Evolutionary conservation across 2,888 invertebrate genomes (phyloP).

Genomic region (Sarcophaga subvicina): DNA sequence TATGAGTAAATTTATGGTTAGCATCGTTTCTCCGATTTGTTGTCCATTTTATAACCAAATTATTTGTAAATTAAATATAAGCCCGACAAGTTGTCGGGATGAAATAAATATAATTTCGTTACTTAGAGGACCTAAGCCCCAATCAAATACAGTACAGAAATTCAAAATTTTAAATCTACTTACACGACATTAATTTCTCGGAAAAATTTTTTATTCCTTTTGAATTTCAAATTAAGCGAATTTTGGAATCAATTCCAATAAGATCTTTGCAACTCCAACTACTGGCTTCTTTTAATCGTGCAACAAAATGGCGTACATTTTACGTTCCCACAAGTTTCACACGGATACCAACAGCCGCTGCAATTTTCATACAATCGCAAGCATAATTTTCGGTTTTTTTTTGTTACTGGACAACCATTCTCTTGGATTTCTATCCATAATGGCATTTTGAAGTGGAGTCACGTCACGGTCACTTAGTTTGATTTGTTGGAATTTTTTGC

Average conservation of each 20-base stretch:
- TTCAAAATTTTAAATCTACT: too few relatives aligned
- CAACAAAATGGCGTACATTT: constrained; percentile 69
- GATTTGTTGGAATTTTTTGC: constrained; percentile 21
- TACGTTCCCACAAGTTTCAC: constrained; percentile 63
- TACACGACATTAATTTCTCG: too few relatives aligned
- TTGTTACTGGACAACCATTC: constrained; percentile 29
- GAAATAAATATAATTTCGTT: too few relatives aligned
- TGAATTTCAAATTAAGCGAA: too few relatives aligned
- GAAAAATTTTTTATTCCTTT: too few relatives aligned
- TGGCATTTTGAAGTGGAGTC: neutral
- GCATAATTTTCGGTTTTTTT: constrained; percentile 42
- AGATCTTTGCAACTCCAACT: constrained; percentile 47
- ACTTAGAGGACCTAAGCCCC: too few relatives aligned
- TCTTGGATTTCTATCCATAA: neutral
- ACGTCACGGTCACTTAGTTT: constrained; percentile 19
- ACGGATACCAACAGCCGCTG: constrained; percentile 68
- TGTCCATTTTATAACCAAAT: too few relatives aligned
- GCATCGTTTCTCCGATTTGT: too few relatives aligned
- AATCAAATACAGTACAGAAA: too few relatives aligned
- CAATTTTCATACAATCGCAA: constrained; percentile 65
- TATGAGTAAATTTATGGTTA: too few relatives aligned
- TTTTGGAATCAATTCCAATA: neutral
- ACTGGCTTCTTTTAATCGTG: constrained; percentile 29
- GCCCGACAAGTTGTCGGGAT: too few relatives aligned
- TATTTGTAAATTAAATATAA: too few relatives aligned